These are phyloP conservation scores for Eurypyga helias DNA, from an alignment of 2,113 vertebrate genomes.

Conservation along the genomic window DNA sequence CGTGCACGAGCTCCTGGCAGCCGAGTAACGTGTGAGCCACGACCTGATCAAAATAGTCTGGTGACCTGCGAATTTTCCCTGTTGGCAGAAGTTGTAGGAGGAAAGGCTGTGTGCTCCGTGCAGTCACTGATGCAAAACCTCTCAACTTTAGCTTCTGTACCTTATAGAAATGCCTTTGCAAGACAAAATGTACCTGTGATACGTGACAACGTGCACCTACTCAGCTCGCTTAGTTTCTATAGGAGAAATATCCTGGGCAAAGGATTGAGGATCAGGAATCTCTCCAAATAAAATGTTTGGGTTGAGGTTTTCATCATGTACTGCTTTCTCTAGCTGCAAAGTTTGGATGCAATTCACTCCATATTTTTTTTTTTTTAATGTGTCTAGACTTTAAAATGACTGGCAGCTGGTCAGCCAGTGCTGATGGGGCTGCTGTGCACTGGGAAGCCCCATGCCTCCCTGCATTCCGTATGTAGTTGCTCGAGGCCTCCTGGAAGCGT, in stretches of 20 bases:
- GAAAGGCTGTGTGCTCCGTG: neutral
- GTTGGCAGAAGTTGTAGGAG: neutral
- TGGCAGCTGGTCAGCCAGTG: neutral
- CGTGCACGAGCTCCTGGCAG: neutral
- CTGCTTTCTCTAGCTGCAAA: neutral
- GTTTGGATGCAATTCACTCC: neutral
- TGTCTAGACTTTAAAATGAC: neutral
- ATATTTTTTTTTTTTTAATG: neutral
- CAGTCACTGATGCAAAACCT: neutral
- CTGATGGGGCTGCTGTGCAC: rapidly evolving
- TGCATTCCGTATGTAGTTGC: rapidly evolving
- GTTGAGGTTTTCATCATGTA: neutral
- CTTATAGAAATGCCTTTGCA: neutral
- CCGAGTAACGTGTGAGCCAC: rapidly evolving
- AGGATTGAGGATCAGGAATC: neutral
- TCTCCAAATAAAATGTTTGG: neutral
- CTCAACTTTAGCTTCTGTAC: neutral
- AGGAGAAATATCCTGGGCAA: neutral
- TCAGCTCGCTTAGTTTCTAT: neutral
- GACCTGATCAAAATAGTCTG: neutral
- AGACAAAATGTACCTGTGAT: neutral
- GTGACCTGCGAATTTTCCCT: neutral
- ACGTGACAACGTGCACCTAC: neutral
- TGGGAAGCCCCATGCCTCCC: neutral
- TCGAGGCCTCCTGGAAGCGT: neutral